phyloP scores from a whole-genome alignment of 2,888 invertebrate species.

The Craniophora ligustri region DNA sequence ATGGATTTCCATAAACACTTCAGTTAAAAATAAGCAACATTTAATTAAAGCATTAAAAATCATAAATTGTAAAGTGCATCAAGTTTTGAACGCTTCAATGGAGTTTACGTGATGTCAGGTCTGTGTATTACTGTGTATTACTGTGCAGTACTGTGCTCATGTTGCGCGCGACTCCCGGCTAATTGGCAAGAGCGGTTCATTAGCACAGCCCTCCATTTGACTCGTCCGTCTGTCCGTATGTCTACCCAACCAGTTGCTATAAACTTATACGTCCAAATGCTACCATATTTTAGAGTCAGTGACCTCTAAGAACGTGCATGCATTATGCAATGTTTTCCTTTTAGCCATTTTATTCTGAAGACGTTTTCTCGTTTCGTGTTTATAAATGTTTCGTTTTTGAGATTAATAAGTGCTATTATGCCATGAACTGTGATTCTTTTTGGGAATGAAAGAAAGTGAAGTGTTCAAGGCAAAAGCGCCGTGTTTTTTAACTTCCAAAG shows the following conservation, averaged over 20 bases:
- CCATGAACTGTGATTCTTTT: no score
- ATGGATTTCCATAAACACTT: no score
- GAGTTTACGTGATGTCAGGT: slow-evolving; percentile 15
- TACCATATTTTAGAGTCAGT: slow-evolving; percentile 13
- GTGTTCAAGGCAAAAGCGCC: no score
- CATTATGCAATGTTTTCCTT: not conserved
- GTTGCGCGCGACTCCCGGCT: slow-evolving; percentile 15
- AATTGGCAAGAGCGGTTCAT: slow-evolving; percentile 45
- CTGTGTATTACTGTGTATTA: slow-evolving; percentile 2
- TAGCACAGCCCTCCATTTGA: slow-evolving; percentile 37
- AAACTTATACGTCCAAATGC: slow-evolving; percentile 5
- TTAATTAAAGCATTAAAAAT: not conserved
- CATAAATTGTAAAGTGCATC: not conserved
- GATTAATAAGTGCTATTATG: no score
- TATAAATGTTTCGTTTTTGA: no score
- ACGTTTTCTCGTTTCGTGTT: no score
- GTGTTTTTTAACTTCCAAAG: no score
- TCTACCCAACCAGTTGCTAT: slow-evolving; percentile 16
- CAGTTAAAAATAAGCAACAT: no score
- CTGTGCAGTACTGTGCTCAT: slow-evolving; percentile 8
- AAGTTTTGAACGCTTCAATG: not conserved
- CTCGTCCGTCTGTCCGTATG: slow-evolving; percentile 25
- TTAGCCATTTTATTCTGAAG: not conserved
- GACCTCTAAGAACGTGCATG: slow-evolving; percentile 19
- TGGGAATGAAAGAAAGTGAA: no score